Percentiles rank a stretch among this genome's conserved stretches.
Evolutionary conservation across 2,888 invertebrate genomes (phyloP).

Genomic region (Branchipolynoe longqiensis): DNA sequence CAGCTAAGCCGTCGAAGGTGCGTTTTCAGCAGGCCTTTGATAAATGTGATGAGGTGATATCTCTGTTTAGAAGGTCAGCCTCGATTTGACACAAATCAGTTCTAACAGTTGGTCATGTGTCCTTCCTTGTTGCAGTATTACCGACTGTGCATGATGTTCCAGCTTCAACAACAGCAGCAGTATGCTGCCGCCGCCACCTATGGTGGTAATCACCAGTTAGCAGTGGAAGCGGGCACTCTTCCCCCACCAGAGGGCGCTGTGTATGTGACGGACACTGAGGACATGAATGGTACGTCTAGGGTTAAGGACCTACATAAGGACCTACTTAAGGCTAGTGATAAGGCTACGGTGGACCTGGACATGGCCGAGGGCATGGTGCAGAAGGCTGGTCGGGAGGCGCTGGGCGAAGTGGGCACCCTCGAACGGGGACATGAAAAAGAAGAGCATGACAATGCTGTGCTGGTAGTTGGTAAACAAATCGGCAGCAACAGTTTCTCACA

Average conservation of each 20-base stretch:
- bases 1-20: no score
- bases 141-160: slow-evolving; percentile 50
- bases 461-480: not conserved
- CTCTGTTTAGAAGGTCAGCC: not conserved
- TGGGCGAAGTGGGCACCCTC: not conserved
- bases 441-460: not conserved
- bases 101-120: not conserved
- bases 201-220: slow-evolving; percentile 11
- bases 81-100: not conserved
- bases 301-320: not conserved
- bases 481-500: not conserved
- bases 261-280: slow-evolving; percentile 5
- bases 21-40: no score
- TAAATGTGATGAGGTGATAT: no score
- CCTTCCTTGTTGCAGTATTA: slow-evolving; percentile 59
- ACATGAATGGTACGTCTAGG: slow-evolving; percentile 40
- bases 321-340: not conserved
- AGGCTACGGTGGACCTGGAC: not conserved
- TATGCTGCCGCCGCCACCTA: slow-evolving; percentile 9
- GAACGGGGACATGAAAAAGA: not conserved
- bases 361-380: not conserved
- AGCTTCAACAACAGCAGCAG: slow-evolving; percentile 53
- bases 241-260: not conserved
- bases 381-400: not conserved
- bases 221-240: not conserved